Evolutionary conservation across 2,113 vertebrate genomes (phyloP).

Genomic region (Chaetura pelagica): DNA sequence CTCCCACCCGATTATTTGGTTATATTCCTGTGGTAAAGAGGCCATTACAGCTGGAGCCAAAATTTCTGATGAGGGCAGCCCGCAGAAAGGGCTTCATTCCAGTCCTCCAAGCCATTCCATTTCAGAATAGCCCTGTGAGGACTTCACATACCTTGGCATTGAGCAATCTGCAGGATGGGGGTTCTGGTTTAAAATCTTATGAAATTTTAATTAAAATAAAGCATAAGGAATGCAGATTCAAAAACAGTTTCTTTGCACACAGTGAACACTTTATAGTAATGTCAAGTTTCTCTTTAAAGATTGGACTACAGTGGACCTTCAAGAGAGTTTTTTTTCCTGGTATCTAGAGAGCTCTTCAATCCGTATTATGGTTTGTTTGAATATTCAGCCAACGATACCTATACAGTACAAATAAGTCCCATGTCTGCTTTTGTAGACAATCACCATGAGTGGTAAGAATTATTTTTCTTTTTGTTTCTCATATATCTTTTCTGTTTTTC

Average conservation of each 20-base stretch:
- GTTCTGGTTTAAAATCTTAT: neutral
- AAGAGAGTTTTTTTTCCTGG: slow-evolving; percentile 98
- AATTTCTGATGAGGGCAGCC: neutral
- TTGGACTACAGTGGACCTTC: slow-evolving; percentile 98
- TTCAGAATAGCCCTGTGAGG: neutral
- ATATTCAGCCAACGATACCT: slow-evolving; percentile 98
- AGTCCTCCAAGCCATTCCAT: neutral
- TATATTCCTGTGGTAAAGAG: slow-evolving; percentile 17
- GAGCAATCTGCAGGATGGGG: neutral
- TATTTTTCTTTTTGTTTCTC: neutral
- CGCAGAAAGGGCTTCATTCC: neutral
- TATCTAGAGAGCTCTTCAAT: slow-evolving; percentile 98
- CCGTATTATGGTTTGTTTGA: slow-evolving; percentile 98
- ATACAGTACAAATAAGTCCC: slow-evolving; percentile 99
- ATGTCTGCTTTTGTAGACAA: slow-evolving; percentile 99
- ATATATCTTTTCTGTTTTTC: neutral
- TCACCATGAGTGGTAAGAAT: slow-evolving; percentile 96
- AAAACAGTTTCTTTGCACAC: neutral
- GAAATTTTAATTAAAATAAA: slow-evolving; percentile 3
- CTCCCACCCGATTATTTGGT: neutral
- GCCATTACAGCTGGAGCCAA: neutral
- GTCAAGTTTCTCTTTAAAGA: slow-evolving; percentile 75
- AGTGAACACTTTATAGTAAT: neutral
- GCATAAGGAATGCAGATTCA: neutral
- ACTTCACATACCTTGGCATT: neutral